Base-by-base conservation (phyloP, 1,140 invertebrate genomes). In the Drosophila kepulauana region DNA sequence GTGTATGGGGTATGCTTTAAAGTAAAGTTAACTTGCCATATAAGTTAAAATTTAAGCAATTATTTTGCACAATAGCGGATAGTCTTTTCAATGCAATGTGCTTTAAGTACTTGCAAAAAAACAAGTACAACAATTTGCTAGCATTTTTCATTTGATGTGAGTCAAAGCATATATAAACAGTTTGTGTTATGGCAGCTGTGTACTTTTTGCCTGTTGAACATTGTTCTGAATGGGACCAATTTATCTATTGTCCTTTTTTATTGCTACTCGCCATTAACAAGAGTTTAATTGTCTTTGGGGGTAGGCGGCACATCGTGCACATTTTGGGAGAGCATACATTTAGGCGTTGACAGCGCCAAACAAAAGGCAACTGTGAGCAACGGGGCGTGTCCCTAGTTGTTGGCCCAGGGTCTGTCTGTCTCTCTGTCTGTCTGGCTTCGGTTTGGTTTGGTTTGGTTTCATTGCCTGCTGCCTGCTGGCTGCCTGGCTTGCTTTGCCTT, bases 221-320 rank as follows among this genome's bases (percentile, higher is more conserved):
- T 35, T 38, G 4, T 48, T 54, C 28, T 73, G 64, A 73, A 68
- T 73, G 70, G 35, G 15, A 52, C 38, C 70, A 72, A 66, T 72
- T 72, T 72, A 72, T 66, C 70, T 72, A 66, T 72, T 69, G 70
- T 66, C 45, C 25, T 13, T 67, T 73, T 69, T 74, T 74, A 74
- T 74, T 74, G 71, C 48, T 69, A 58, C 57, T 69, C 49, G 71
- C 49, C 71, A 74, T 74, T 74, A 74, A 74, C 65, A 74, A 74
- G 65, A 74, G 71, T 74, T 74, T 74, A 74, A 74, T 74, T 69
- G 71, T 74, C 71, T 74, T 74, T 74, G 51, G 61, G 48, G 54
- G 57, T 45, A 15, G 49, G 49, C 28, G 7, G 45, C 15, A 25
- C 20, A 1, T 20, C 54, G 33, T 25, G 25, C 43, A 59, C 56